phyloP scores from a whole-genome alignment of 2,888 invertebrate species.

The Drosophila ustulata region DNA sequence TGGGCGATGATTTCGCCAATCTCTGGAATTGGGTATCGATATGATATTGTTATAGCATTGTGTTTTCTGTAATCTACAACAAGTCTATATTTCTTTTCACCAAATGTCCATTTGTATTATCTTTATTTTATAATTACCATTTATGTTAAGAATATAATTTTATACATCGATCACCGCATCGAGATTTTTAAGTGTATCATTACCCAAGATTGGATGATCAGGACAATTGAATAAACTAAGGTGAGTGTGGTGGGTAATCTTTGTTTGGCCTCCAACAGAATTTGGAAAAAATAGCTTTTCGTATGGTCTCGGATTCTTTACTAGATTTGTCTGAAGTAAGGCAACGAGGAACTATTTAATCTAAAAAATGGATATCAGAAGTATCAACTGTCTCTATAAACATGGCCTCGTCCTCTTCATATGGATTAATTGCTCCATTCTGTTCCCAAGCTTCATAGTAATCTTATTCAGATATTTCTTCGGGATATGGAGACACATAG shows the following conservation, averaged over 20 bases:
- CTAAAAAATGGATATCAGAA: constrained; percentile 12
- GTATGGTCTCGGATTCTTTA: background rate
- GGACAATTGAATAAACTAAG: constrained; percentile 1
- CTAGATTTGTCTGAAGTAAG: background rate
- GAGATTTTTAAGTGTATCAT: constrained; percentile 10
- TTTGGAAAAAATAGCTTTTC: constrained; percentile 1
- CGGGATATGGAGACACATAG: background rate
- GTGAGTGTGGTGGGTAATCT: constrained; percentile 5
- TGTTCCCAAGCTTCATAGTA: too few species aligned
- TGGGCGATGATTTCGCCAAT: constrained; percentile 9
- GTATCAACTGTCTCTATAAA: background rate
- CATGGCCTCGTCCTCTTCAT: background rate
- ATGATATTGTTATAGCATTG: too few species aligned
- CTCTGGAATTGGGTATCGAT: background rate
- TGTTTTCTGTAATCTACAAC: too few species aligned
- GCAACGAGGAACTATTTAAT: constrained; percentile 15
- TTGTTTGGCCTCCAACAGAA: constrained; percentile 13
- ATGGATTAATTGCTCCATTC: too few species aligned
- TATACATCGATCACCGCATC: constrained; percentile 11
- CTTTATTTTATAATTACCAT: constrained; percentile 3
- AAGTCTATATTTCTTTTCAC: background rate
- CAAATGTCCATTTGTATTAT: constrained; percentile 9
- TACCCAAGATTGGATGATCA: constrained; percentile 4
- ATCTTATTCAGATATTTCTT: background rate
- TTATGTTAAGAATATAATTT: constrained; percentile 14